A percentile compares a stretch with the other conserved stretches of the same genome.
These are phyloP conservation scores for Sigmodon hispidus DNA, from an alignment of 2,113 vertebrate species.

Conservation along the genomic window DNA sequence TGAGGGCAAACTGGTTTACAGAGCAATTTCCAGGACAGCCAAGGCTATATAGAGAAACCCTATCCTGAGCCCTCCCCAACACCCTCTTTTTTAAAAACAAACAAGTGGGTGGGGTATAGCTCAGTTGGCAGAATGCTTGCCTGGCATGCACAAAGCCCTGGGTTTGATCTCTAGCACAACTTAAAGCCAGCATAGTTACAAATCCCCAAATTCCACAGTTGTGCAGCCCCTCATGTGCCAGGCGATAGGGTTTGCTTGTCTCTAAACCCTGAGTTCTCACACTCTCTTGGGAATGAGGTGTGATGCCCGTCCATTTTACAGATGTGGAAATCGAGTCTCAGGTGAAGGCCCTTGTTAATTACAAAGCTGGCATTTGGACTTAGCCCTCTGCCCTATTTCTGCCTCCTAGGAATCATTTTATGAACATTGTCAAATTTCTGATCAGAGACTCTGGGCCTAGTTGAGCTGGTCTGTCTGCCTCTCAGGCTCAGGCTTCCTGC, in stretches of 20 bases:
- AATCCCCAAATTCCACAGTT: neutral
- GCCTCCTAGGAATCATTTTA: neutral
- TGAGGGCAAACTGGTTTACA: neutral
- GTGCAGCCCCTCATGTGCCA: neutral
- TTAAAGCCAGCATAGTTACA: neutral
- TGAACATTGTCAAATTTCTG: neutral
- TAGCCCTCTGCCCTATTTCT: neutral
- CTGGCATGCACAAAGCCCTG: neutral
- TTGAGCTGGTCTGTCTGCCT: neutral
- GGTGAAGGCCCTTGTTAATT: neutral
- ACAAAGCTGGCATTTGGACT: neutral
- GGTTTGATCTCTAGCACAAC: neutral
- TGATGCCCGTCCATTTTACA: slow-evolving; percentile 8
- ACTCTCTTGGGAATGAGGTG: neutral
- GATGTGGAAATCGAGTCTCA: neutral
- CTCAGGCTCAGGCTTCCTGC: neutral
- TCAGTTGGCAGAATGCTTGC: neutral
- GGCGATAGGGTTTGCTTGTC: neutral
- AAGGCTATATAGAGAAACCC: neutral
- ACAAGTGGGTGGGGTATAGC: too few relatives aligned
- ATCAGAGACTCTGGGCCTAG: neutral
- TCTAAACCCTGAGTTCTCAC: neutral
- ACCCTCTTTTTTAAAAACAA: neutral
- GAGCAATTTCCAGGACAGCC: neutral
- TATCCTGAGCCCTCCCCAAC: neutral